Evolutionary conservation across 2,113 vertebrate genomes (phyloP).

Genomic region (Rhineura floridana): DNA sequence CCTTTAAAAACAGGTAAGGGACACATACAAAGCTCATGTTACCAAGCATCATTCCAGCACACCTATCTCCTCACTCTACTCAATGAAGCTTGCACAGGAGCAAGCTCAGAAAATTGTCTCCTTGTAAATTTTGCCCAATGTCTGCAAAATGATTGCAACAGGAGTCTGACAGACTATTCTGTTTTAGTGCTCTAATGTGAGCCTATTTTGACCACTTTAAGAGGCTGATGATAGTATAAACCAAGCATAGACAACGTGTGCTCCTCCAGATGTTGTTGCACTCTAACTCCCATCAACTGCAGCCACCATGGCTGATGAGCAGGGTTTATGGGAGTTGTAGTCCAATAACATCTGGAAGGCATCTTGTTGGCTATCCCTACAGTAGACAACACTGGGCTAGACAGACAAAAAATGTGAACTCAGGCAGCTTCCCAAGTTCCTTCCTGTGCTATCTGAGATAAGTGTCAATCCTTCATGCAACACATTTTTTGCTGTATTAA

Average conservation of each 20-base stretch:
- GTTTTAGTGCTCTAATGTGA: neutral
- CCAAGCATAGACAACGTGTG: too few relatives aligned
- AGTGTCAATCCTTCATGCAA: too few relatives aligned
- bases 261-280: too few relatives aligned
- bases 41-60: neutral
- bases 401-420: too few relatives aligned
- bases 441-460: too few relatives aligned
- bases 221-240: neutral
- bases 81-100: neutral
- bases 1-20: slow-evolving; percentile 68
- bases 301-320: too few relatives aligned
- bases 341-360: too few relatives aligned
- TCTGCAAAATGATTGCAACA: neutral
- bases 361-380: too few relatives aligned
- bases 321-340: too few relatives aligned
- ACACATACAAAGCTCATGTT: neutral
- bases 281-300: too few relatives aligned
- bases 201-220: neutral
- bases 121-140: neutral
- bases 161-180: neutral
- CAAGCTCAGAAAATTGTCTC: neutral
- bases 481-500: too few relatives aligned
- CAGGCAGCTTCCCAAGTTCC: too few relatives aligned
- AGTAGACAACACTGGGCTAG: neutral
- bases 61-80: neutral